Evolutionary conservation across 2,113 vertebrate species (phyloP).

Genomic region (Oriolus oriolus): DNA sequence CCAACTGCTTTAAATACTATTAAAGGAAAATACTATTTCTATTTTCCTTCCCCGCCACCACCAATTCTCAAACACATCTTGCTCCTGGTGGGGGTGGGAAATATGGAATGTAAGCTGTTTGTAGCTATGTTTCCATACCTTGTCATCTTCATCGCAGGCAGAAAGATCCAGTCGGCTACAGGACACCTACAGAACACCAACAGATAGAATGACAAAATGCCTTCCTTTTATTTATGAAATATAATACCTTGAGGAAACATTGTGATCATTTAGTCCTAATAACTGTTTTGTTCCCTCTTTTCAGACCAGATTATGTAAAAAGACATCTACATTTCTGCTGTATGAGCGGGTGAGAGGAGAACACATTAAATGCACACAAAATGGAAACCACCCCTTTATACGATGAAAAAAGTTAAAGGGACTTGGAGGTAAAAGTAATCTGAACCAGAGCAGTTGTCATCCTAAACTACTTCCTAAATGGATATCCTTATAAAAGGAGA

Average conservation of each 20-base stretch:
- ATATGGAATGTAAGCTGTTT: accelerated
- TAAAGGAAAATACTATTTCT: neutral
- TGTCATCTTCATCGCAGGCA: slow-evolving; percentile 87
- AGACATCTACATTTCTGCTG: neutral
- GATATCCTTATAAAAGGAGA: neutral
- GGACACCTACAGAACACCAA: slow-evolving; percentile 76
- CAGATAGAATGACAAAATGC: neutral
- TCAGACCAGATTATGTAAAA: neutral
- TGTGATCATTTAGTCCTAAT: neutral
- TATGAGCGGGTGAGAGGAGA: neutral
- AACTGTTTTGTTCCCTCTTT: neutral
- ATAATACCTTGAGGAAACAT: neutral
- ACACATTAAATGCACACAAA: neutral
- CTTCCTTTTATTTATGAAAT: neutral
- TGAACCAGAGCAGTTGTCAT: neutral
- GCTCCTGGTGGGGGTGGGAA: neutral
- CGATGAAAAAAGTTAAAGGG: neutral
- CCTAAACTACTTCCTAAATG: neutral
- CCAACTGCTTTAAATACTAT: neutral
- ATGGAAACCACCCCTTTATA: neutral
- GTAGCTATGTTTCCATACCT: slow-evolving; percentile 23
- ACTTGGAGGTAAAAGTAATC: neutral
- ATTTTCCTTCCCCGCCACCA: too few species aligned
- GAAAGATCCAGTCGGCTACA: slow-evolving; percentile 86
- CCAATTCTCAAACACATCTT: neutral